Percentiles rank a stretch among this genome's conserved stretches.
These are phyloP conservation scores for Axea sp. DNA, from an alignment of 2,888 invertebrate genomes.

Conservation along the genomic window DNA sequence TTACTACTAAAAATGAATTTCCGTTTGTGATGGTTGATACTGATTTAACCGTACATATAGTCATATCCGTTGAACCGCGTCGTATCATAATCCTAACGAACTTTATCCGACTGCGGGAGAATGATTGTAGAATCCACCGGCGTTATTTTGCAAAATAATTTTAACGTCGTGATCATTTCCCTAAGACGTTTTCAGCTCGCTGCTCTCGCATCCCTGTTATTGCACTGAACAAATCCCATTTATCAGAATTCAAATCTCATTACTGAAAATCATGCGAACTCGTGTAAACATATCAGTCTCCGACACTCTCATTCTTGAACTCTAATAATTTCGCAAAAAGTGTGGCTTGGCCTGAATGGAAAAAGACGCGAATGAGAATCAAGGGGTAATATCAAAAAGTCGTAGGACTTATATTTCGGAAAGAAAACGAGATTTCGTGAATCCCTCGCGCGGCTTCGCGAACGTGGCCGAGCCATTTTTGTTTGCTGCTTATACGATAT, in stretches of 20 bases:
- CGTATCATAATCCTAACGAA: too few species aligned
- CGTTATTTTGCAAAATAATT: too few species aligned
- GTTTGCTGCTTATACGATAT: conserved; percentile 72
- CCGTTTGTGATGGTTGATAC: too few species aligned
- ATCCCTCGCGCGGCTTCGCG: conserved; percentile 64
- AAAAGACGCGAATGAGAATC: conserved; percentile 57
- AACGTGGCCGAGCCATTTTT: conserved; percentile 71
- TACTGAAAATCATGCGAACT: neutral
- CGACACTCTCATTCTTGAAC: conserved; percentile 14
- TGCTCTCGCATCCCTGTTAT: too few species aligned
- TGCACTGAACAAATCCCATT: too few species aligned
- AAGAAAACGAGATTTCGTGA: conserved; percentile 64
- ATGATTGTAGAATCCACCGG: too few species aligned
- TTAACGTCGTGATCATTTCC: too few species aligned
- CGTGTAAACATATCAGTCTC: conserved; percentile 27
- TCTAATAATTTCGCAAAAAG: conserved; percentile 23
- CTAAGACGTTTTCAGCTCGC: too few species aligned
- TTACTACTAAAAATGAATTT: too few species aligned
- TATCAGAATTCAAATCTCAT: conserved; percentile 17
- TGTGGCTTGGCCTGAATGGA: conserved; percentile 20
- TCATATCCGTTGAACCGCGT: too few species aligned
- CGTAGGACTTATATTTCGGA: conserved; percentile 59
- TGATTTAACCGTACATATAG: too few species aligned
- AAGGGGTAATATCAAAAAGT: conserved; percentile 58
- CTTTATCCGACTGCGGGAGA: too few species aligned